Evolutionary conservation across 2,888 invertebrate genomes (phyloP).

Genomic region (Netelia melanura): DNA sequence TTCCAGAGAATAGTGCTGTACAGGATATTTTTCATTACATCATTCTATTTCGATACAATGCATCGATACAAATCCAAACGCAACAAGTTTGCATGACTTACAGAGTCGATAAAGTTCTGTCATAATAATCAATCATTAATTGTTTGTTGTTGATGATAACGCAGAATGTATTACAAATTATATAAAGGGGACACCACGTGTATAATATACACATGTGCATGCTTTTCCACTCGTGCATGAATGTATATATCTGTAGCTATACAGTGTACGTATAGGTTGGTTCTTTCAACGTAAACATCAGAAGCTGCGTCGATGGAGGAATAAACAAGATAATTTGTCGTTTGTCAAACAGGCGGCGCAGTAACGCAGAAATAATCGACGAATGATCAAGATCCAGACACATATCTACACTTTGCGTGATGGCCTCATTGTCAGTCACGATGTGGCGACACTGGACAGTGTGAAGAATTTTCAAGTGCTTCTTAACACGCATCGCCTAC

Average conservation of each 20-base stretch:
- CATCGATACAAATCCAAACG: no score
- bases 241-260: neutral
- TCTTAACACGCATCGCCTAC: constrained; percentile 32
- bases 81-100: no score
- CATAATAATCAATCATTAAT: no score
- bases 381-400: neutral
- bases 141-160: no score
- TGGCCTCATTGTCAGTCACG: neutral
- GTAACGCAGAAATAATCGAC: neutral
- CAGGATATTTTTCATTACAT: no score
- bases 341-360: neutral
- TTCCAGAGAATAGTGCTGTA: no score
- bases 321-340: neutral
- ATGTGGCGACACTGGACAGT: neutral
- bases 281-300: neutral
- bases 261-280: neutral
- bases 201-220: no score
- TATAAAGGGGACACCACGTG: no score
- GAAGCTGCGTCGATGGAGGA: neutral
- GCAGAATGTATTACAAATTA: no score
- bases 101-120: no score
- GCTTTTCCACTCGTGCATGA: no score
- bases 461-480: constrained; percentile 23
- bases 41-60: no score
- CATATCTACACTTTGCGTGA: neutral